Base-by-base conservation (phyloP, 2,113 vertebrate species). In the Megaceryle maxima region DNA sequence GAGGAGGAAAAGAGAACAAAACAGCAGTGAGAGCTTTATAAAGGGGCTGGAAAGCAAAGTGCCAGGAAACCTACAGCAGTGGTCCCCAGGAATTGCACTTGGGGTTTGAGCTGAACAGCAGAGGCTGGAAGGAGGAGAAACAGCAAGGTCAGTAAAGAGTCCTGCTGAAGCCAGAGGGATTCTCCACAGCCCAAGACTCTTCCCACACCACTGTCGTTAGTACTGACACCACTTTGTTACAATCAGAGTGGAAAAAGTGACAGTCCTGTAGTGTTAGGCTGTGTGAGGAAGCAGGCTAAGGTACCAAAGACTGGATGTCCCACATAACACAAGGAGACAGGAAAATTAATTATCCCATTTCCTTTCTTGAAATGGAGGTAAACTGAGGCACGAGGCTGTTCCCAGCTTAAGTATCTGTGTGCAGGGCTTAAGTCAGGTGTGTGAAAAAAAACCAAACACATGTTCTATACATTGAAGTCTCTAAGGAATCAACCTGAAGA, bases 201-300 rank as follows among this genome's bases (percentile, higher is more conserved):
- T 69, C 56, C 43, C 9, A 1, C 33, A 16, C 11, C 48, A 20
- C 2, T 19, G 29, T 16, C 48, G 43, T 59, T 3, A 29, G 46
- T 10, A n/a, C 53, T 46, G 51, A 4, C 24, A 5, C 6, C 4
- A 19, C 31, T 79, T 66, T 60, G 51, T 17, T 19, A 73, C 10
- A 26, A 12, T 25, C 44, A 31, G 37, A 56, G 15, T 20, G n/a
- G 26, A 75, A 90, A 88, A 88, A 44, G 67, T 0, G 2, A 16
- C 44, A 39, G 74, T 20, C 29, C 43, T 1, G 0, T 2, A 43
- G 17, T 6, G 4, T 14, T 10, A 28, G 44, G 29, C 53, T n/a
- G n/a, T 77, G 31, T 14, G 10, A 63, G 63, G 44, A n/a, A 13
- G 31, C 33, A 44, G 28, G 19, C 28, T 31, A 6, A 37, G 31